Evolutionary conservation across 2,888 invertebrate species (phyloP).

Genomic region (Epicampocera succincta): DNA sequence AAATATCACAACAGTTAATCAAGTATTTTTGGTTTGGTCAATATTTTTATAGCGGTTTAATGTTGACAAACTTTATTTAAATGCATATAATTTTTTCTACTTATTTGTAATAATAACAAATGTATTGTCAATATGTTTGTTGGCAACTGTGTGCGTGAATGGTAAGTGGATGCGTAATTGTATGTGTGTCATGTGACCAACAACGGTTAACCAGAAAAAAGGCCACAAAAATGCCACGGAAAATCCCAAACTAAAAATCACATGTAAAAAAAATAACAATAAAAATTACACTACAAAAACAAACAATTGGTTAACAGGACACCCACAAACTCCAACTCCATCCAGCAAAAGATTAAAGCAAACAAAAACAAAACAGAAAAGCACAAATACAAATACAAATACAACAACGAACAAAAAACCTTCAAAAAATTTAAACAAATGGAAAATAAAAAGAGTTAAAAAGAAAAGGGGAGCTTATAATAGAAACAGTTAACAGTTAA

Average conservation of each 20-base stretch:
- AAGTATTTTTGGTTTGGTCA: conserved; percentile 76
- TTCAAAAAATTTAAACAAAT: conserved; percentile 34
- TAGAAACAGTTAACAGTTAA: conserved; percentile 37
- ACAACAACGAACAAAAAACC: conserved; percentile 8
- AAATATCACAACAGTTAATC: conserved; percentile 77
- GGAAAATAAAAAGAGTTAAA: not conserved
- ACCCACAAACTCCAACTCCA: conserved; percentile 11
- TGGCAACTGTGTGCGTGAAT: conserved; percentile 18
- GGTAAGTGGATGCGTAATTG: conserved; percentile 57
- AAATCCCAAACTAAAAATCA: conserved; percentile 80
- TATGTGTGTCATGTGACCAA: conserved; percentile 74
- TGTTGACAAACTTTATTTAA: conserved; percentile 74
- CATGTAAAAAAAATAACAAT: conserved; percentile 50
- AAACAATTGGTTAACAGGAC: conserved; percentile 42
- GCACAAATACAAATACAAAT: conserved; percentile 3
- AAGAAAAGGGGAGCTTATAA: conserved; percentile 1
- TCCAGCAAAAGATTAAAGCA: conserved; percentile 19
- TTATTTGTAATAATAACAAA: conserved; percentile 39
- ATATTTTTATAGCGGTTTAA: conserved; percentile 78
- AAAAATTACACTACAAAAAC: conserved; percentile 47
- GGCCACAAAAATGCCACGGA: conserved; percentile 80
- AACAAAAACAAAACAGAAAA: no score
- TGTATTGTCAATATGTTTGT: conserved; percentile 46
- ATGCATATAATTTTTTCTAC: not conserved
- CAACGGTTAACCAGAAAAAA: conserved; percentile 81